Base-by-base conservation (phyloP, 2,113 vertebrate genomes). In the Pterocles burchelli region DNA sequence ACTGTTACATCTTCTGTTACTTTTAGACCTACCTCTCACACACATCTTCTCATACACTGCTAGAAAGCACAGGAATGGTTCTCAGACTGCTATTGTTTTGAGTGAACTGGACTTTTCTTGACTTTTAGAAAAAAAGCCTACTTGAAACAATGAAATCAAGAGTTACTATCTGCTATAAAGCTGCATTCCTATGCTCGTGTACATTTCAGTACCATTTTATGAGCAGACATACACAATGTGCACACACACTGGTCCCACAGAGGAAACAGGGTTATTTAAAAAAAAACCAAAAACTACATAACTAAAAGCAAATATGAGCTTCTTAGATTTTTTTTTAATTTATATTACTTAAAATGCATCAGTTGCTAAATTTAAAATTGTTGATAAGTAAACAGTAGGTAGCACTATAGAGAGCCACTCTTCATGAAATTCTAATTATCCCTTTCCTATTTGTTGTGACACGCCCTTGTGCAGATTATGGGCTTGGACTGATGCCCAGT, bases 361-460 rank as follows among this genome's bases (percentile, higher is more conserved):
- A 57, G 76, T 88, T 89, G 68, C 83, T 86, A 84, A 74, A 91
- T 71, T 73, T 84, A 83, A 94, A 96, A 72, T 77, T 36, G 63
- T 74, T 90, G 82, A 26, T 92, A 77, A 86, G 85, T 84, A 92
- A 95, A 90, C 67, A 86, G 63, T 41, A 96, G 76, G 76, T 67
- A 93, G 67, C 52, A 92, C 74, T 88, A 86, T 5, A 94, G 67
- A 93, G 66, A 95, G 59, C 51, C 67, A 89, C 82, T 88, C 87
- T 91, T 91, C 85, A 93, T 91, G 91, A 85, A 93, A 94, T 91
- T 76, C 89, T 95, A 93, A 95, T 96, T 88, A 94, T 89, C 59
- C 88, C 78, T 82, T 78, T 93, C 87, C 67, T 72, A 38, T 93
- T 92, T 89, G 81, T 85, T 94, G 87, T 73, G 91, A 88, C 85